phyloP scores from a whole-genome alignment of 37 sponge, comb jelly and placozoan species.

The Eunapius fragilis region DNA sequence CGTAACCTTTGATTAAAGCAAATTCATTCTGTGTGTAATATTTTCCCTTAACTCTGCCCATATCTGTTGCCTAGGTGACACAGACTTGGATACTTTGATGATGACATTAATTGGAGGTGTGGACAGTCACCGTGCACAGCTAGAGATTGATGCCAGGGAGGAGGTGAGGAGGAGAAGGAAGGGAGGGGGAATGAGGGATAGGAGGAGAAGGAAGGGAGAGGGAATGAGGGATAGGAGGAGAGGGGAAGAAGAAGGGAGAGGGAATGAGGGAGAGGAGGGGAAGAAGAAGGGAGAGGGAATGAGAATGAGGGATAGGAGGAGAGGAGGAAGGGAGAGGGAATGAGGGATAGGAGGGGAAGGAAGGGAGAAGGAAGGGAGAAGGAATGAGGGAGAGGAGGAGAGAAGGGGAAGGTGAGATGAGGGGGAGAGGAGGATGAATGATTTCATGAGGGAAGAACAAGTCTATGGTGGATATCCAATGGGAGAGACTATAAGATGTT shows the following conservation, averaged over 20 bases:
- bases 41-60: not conserved
- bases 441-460: not conserved
- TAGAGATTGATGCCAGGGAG: constrained; percentile 56
- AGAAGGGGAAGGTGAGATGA: not conserved
- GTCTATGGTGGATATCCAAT: constrained; percentile 24
- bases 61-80: constrained; percentile 35
- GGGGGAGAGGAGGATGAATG: not conserved
- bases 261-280: too few relatives aligned
- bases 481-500: constrained; percentile 62
- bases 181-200: too few relatives aligned
- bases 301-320: too few relatives aligned
- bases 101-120: constrained; percentile 54
- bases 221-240: too few relatives aligned
- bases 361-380: too few relatives aligned
- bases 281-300: too few relatives aligned
- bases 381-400: not conserved
- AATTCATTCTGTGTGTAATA: too few relatives aligned
- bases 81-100: constrained; percentile 66
- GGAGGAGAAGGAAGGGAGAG: too few relatives aligned
- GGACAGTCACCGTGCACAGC: constrained; percentile 47
- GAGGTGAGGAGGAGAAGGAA: constrained; percentile 52
- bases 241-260: too few relatives aligned
- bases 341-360: not conserved
- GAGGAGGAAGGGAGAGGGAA: not conserved
- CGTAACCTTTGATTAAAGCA: too few relatives aligned